Base-by-base conservation (phyloP, 2,888 invertebrate species). In the Andrena fulva region DNA sequence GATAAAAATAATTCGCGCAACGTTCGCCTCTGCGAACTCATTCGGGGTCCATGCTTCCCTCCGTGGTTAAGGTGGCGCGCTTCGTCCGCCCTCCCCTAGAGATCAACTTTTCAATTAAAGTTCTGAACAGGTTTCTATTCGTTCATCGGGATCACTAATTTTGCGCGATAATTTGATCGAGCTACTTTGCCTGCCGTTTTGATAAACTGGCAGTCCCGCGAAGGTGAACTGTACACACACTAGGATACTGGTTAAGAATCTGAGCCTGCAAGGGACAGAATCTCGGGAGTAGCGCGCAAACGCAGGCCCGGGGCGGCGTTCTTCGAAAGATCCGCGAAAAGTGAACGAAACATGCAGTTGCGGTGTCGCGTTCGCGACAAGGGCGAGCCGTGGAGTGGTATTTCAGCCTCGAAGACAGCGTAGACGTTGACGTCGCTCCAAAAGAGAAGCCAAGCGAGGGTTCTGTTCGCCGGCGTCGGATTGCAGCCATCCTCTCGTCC, bases 391-490 rank as follows among this genome's bases (percentile, higher is more conserved):
- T 20, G 59, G 73, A 78, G 66, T 80, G 83, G 77, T 81, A 87
- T 87, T 87, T 85, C 79, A 87, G 71, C 76, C 52, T 75, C 66
- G 42, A 35, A 66, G 64, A 62, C 60, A 59, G 29, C 35, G 31
- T 42, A 64, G 76, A 72, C 62, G 80, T 72, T 68, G 85, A 84
- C 60, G 63, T 72, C 59, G 70, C 77, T 80, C 83, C 80, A 79
- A 83, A 79, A 79, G 87, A 72, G 85, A 85, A 80, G 77, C 85
- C 74, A 62, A 82, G 76, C 87, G 68, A 82, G 76, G 82, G 72
- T 86, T 77, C 74, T 66, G 80, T 71, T 77, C 73, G 29, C 12
- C 67, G 67, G 86, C 69, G 76, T 87, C 81, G 81, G 48, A 80
- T 87, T 80, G 70, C 85, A 79, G 60, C 31, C 63, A 54, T 66